Conservation (phyloP, 2,113 vertebrate genomes). For the Varanus salvator region DNA sequence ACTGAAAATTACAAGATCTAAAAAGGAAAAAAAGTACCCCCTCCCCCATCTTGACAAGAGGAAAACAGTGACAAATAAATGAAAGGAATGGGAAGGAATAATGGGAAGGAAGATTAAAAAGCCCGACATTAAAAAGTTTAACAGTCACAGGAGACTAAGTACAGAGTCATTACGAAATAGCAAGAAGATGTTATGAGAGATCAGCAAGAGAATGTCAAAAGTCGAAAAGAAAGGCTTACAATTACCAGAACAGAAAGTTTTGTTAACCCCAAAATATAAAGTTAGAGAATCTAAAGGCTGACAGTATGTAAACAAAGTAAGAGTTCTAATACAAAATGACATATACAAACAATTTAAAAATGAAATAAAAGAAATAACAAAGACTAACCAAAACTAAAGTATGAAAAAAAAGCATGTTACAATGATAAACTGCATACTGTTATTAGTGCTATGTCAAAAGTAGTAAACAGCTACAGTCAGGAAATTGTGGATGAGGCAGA, state of each 20-base stretch:
- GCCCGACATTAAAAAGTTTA: too few species aligned
- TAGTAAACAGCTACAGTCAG: background rate
- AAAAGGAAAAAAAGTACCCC: background rate
- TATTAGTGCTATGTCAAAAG: background rate
- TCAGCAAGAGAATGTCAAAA: background rate
- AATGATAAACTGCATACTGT: background rate
- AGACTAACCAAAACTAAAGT: background rate
- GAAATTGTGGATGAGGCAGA: conserved; percentile 39
- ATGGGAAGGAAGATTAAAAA: too few species aligned
- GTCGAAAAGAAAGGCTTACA: background rate
- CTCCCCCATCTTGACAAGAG: background rate
- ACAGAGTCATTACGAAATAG: too few species aligned
- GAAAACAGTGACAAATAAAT: too few species aligned
- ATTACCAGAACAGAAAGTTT: background rate
- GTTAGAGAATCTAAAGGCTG: background rate
- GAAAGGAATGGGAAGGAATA: too few species aligned
- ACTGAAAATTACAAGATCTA: background rate
- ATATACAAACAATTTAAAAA: background rate
- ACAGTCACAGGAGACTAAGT: too few species aligned
- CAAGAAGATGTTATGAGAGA: too few species aligned
- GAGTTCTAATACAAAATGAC: background rate
- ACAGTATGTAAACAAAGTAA: background rate
- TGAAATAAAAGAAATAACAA: background rate
- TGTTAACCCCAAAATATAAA: background rate
- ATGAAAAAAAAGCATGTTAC: background rate